A percentile compares a stretch with the other conserved stretches of the same genome.
phyloP scores from a whole-genome alignment of 2,888 invertebrate species.

The Tetragonula carbonaria region DNA sequence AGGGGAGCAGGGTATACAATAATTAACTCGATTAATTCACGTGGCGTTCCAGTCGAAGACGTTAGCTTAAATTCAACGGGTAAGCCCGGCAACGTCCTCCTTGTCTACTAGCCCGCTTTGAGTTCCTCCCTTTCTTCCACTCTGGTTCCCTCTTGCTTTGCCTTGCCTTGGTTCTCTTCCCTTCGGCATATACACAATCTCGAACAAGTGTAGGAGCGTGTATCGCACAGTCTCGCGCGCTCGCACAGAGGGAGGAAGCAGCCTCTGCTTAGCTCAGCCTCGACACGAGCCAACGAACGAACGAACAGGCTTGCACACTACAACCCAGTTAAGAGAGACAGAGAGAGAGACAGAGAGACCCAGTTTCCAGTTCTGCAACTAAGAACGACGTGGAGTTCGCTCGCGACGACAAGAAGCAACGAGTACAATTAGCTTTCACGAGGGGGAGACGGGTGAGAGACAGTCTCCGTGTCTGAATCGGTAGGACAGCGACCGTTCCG shows the following conservation, averaged over 20 bases:
- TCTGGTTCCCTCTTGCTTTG: not conserved
- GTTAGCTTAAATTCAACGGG: slow-evolving; percentile 63
- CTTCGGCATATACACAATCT: slow-evolving; percentile 20
- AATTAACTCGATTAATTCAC: slow-evolving; percentile 74
- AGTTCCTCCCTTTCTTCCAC: not conserved
- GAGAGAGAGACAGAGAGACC: slow-evolving; percentile 46
- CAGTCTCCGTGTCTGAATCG: slow-evolving; percentile 43
- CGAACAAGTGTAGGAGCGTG: slow-evolving; percentile 34
- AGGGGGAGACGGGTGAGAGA: slow-evolving; percentile 12
- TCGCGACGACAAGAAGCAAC: slow-evolving; percentile 63
- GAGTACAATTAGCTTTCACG: slow-evolving; percentile 70
- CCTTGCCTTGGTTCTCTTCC: not conserved
- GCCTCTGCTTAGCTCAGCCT: not conserved
- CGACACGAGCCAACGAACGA: not conserved
- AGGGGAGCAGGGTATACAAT: slow-evolving; percentile 64
- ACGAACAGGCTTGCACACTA: slow-evolving; percentile 28
- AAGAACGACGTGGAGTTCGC: slow-evolving; percentile 60
- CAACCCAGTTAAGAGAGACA: slow-evolving; percentile 52
- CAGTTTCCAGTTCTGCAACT: slow-evolving; percentile 63
- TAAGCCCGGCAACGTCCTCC: slow-evolving; percentile 30
- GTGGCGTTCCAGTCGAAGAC: slow-evolving; percentile 64
- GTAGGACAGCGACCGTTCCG: slow-evolving; percentile 20
- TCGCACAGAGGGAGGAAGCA: slow-evolving; percentile 5
- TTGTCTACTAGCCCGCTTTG: slow-evolving; percentile 2
- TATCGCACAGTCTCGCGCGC: slow-evolving; percentile 4